Base-by-base conservation (phyloP, 2,888 invertebrate genomes). In the Drosophila helvetica region DNA sequence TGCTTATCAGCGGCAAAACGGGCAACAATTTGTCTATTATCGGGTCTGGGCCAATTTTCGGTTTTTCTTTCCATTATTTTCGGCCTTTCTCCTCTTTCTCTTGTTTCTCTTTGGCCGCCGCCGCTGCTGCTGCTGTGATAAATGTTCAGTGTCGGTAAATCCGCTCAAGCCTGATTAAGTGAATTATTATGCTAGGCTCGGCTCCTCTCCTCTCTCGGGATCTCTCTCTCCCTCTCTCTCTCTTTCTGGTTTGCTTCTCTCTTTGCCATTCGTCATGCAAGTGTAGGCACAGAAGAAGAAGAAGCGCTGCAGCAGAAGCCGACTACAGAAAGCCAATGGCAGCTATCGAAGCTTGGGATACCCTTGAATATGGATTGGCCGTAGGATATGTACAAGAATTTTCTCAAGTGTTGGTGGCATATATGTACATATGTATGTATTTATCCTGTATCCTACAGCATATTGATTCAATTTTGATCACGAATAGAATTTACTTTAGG, bases 141-240 rank as follows among this genome's bases (percentile, higher is more conserved):
- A 74, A 76, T 80, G 63, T 65, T 74, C 79, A 64, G 65, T 43
- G 72, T 64, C 73, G 69, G 71, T 75, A 82, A 86, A 82, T 83
- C 83, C 75, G 73, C 85, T 79, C 76, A 78, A 87, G 82, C 86
- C 89, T 89, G 85, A 87, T 89, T 86, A 86, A 86, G 80, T 88
- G 78, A 78, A 86, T 86, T 86, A 78, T 82, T 81, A 80, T 81
- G 82, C 67, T 65, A 27, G 62, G 4, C 25, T 25, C 25, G 25
- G 25, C 25, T 25, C 25, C 42, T 48, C 15, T 38, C 38, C 54
- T 51, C 46, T 62, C 48, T 58, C 56, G 47, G 38, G 50, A 48
- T n/a, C 60, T 63, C 57, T 53, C 55, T 47, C 53, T 52, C 54
- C 51, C 52, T 51, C 43, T 62, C 45, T 60, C 19, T 19, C 19